Evolutionary conservation across 2,113 vertebrate species (phyloP), one percentile per base, ranked within the genome.

Genomic region (Neogobius melanostomus): DNA sequence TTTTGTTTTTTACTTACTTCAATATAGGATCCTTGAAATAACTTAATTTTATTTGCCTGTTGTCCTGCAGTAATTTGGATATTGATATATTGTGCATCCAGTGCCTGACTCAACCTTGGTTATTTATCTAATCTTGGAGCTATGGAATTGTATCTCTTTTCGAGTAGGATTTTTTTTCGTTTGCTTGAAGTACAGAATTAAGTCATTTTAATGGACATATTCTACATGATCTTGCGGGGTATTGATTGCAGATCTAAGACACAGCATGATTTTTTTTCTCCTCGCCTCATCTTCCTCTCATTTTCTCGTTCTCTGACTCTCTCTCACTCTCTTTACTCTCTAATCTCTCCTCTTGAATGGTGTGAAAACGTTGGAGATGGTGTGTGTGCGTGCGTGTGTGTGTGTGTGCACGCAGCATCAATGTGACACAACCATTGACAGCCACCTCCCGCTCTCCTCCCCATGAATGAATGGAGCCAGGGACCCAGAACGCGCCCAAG

Each of bases 391-490:
- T 3, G 28, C 3, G 28, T 36, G 28, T 4, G 28, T 36, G 28
- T 36, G 3, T 36, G 28, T 36, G 28, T 5, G 28, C 21, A 21
- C 21, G 21, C 21, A 21, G 21, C 21, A 62, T 14, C 36, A 68
- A 65, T 64, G 64, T 21, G 16, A 75, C 16, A 62, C 11, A 71
- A 14, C 59, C 46, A 52, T 77, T 81, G 54, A 82, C 70, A 75
- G 45, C 68, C 68, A 51, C 53, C 1, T 48, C 65, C 66, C 66
- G 53, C 53, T 56, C 53, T 28, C 17, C 59, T 44, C 47, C 8
- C 1, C 69, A 36, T 56, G 51, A 72, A 52, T 52, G 61, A 71
- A 17, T 42, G 8, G 9, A 67, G 61, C 36, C 21, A 7, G 1
- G 64, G 69, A 64, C 68, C 42, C 66, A 66, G 59, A 51, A 44